Base-by-base conservation (phyloP, 2,797 vertebrate genomes). In the Phrynocephalus vlangalii region DNA sequence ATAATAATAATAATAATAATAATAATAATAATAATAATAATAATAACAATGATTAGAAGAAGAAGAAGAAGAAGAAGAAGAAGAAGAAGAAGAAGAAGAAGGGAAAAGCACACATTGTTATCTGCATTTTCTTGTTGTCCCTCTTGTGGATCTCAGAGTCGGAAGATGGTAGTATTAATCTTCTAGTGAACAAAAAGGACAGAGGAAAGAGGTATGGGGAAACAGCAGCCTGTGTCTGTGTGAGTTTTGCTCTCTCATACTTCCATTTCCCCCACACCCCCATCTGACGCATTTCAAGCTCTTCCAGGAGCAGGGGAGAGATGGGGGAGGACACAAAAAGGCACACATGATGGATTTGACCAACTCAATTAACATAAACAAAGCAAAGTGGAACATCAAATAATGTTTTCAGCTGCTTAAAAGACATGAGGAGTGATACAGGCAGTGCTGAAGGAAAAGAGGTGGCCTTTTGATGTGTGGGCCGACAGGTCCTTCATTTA, bases 361-460 rank as follows among this genome's bases (percentile, higher is more conserved):
- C 94, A 94, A 95, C 94, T 96, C 96, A 97, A 96, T 96, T 94
- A 96, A 97, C 91, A 95, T 96, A 97, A 97, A 96, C 96, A 97
- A 96, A 96, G 93, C 96, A 82, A 86, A 95, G 96, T 95, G 92
- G 95, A 94, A 97, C 96, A 96, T 97, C 96, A 97, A 97, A 97
- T 96, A 96, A 95, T 95, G 94, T 95, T 79, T 85, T 85, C 63
- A 88, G 71, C 78, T 88, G 91, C 94, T 90, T 95, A 96, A 96
- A 95, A 95, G 95, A 93, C 95, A 95, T 90, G 94, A 91, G 93
- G 91, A 96, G 95, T 92, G 93, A 89, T 86, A 94, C 90, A 91
- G 95, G 92, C 94, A 89, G 89, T 38, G 71, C 94, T 93, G 93
- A 94, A 93, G 85, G 91, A 94, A 94, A 91, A 92, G 63, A 52